Evolutionary conservation across 2,113 vertebrate species (phyloP), one percentile per base, ranked within the genome.

Genomic region (Periophthalmus modestus): DNA sequence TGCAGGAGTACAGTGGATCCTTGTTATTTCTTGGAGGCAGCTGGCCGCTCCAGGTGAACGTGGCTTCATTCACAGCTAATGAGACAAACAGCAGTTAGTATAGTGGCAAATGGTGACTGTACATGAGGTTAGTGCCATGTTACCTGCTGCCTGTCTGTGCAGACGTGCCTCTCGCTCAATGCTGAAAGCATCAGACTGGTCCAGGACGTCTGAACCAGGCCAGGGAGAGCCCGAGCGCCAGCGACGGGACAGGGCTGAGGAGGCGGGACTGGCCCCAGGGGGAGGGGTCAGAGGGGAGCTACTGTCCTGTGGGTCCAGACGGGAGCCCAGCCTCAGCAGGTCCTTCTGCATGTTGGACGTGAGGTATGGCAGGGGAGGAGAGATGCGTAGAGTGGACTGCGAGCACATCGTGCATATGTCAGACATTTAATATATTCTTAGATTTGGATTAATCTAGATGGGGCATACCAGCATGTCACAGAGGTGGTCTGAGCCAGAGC

Each of bases 41-140:
- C 85, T 98, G 97, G 28, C 98, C 98, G 0, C 97, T 98, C 98
- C 98, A 99, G 65, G 97, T 99, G 87, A 96, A 98, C 0, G 97
- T 96, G 21, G 98, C 97, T 91, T 99, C 97, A 3, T 97, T 99
- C 82, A 99, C 95, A 89, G 98, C 98, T 99, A 84, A 62, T 12
- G 33, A 13, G 18, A 12, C 18, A 65, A 36, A 65, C n/a, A n/a
- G n/a, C n/a, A n/a, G n/a, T n/a, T n/a, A n/a, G n/a, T n/a, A n/a
- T n/a, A n/a, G n/a, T n/a, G n/a, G n/a, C n/a, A n/a, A n/a, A n/a
- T n/a, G n/a, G n/a, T n/a, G n/a, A n/a, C n/a, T 10, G 9, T 43
- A 43, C 39, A 43, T 15, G 2, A 1, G 10, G 13, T 1, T 1
- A 19, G 7, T 5, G 19, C 3, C 3, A 7, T 0, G 34, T 65